Evolutionary conservation across 2,797 vertebrate genomes (phyloP).

Genomic region (Coregonus ussuriensis): DNA sequence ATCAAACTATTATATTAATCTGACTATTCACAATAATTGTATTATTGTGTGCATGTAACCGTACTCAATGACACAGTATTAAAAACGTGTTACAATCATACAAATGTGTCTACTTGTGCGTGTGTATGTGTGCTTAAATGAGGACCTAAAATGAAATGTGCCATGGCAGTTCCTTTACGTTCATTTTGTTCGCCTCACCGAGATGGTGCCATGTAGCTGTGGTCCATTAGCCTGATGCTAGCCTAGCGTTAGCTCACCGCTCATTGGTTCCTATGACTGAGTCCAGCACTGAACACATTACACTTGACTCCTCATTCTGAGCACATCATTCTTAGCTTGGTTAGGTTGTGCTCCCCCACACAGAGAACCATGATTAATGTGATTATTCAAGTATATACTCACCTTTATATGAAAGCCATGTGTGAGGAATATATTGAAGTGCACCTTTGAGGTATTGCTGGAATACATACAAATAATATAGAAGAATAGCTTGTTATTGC

Average conservation of each 20-base stretch:
- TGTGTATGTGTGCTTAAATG: not conserved
- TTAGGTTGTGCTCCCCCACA: conserved; percentile 33
- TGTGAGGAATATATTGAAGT: not conserved
- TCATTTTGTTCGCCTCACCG: conserved; percentile 30
- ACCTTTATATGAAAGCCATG: conserved; percentile 27
- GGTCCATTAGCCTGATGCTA: conserved; percentile 15
- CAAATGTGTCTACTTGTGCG: not conserved
- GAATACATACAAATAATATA: conserved; percentile 21
- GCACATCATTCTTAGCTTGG: conserved; percentile 38
- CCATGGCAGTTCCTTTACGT: conserved; percentile 1
- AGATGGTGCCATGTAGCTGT: conserved; percentile 2
- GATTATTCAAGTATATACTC: conserved; percentile 30
- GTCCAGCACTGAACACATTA: conserved; percentile 26
- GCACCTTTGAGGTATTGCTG: conserved; percentile 4
- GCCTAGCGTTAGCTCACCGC: conserved; percentile 28
- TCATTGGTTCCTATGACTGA: conserved; percentile 29
- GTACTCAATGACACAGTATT: not conserved
- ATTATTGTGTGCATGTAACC: too few species aligned
- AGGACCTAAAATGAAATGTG: conserved; percentile 16
- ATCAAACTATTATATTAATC: too few species aligned
- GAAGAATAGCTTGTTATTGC: conserved; percentile 21
- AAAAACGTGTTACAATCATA: not conserved
- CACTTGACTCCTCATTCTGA: conserved; percentile 34
- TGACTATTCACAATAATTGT: too few species aligned
- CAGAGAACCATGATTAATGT: conserved; percentile 20